Evolutionary conservation across 1,140 invertebrate genomes (phyloP).

Genomic region (Melitaea cinxia): DNA sequence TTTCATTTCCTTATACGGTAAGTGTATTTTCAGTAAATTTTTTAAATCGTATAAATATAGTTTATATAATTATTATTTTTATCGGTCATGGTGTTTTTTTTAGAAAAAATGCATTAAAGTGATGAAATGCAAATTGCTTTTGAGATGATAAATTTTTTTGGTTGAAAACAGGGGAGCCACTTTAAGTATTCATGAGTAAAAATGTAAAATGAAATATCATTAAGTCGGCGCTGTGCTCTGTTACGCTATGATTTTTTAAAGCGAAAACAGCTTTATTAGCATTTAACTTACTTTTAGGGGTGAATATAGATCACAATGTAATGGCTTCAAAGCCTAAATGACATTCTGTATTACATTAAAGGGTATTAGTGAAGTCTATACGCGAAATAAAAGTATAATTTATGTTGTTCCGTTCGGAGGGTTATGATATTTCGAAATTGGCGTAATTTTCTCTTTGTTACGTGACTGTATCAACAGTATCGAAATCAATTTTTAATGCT

Average conservation of each 20-base stretch:
- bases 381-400: not conserved
- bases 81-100: not conserved
- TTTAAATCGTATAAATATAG: no score
- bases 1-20: conserved; percentile 59
- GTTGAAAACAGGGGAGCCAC: conserved; percentile 48
- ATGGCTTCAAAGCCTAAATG: not conserved
- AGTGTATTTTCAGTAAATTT: conserved; percentile 35
- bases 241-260: conserved; percentile 41
- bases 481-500: conserved; percentile 15
- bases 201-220: conserved; percentile 63
- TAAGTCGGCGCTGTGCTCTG: conserved; percentile 44
- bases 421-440: not conserved
- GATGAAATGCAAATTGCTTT: conserved; percentile 65
- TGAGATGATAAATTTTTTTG: conserved; percentile 53
- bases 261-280: conserved; percentile 23
- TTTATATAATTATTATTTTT: not conserved
- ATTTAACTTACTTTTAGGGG: conserved; percentile 15
- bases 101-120: conserved; percentile 20
- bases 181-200: conserved; percentile 69
- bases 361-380: not conserved
- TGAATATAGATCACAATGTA: conserved; percentile 1
- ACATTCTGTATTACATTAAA: not conserved
- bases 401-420: not conserved
- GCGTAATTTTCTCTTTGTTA: not conserved
- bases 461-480: conserved; percentile 6